Base-by-base conservation (phyloP, 2,888 invertebrate species). In the Idaea dimidiata region DNA sequence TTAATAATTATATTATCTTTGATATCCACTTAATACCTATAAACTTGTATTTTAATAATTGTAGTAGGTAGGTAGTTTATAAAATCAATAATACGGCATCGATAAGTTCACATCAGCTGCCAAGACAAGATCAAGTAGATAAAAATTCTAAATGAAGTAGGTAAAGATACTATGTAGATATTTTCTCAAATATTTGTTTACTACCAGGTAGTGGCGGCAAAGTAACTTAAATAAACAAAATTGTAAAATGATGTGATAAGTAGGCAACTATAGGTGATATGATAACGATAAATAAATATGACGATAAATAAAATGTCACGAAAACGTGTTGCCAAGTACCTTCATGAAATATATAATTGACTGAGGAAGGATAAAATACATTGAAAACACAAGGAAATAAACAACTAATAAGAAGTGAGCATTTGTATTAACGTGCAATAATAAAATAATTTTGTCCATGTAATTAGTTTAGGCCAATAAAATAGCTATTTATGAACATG, bases 171-270 rank as follows among this genome's bases (percentile, higher is more conserved):
- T n/a, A n/a, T n/a, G 8, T 43, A 10, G 43, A 43, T 14, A 33
- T 43, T 43, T 43, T 43, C 14, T 43, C 10, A 43, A 24, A 43
- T 43, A 43, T 43, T 43, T 43, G 43, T 43, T 43, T 43, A 24
- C n/a, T 17, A 31, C 24, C 31, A 14, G 31, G 59, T 59, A 61
- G 31, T 17, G 43, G 65, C 24, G 24, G 24, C 24, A 24, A 24
- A 24, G 10, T n/a, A 14, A 10, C 43, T 43, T 43, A 14, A 43
- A 14, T 14, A 14, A 43, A 43, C 43, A 43, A 43, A 43, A 43
- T 43, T 43, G 43, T 43, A 43, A 43, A 43, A 43, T 43, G 43
- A 43, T 43, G 10, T 10, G 43, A 43, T 14, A 43, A 10, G 8
- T 43, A 43, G 43, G 43, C 10, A 43, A 43, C 10, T 43, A 43